Conservation (phyloP, 1,140 invertebrate genomes). For the Zaprionus capensis region DNA sequence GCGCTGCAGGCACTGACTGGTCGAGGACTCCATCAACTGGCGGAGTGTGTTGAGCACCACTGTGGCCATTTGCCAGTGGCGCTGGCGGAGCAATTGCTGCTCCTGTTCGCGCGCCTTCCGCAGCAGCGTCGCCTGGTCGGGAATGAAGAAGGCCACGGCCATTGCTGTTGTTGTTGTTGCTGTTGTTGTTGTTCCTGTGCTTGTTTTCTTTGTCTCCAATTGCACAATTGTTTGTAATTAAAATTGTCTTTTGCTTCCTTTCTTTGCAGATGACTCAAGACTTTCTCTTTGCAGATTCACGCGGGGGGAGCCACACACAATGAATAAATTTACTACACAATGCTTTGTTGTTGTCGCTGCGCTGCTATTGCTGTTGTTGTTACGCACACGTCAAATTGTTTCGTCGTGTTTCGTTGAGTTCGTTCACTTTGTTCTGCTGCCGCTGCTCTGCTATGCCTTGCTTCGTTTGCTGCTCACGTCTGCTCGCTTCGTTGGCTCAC, state of each 20-base stretch:
- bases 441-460: conserved; percentile 16
- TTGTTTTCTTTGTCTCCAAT: conserved; percentile 58
- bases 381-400: conserved; percentile 41
- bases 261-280: conserved; percentile 64
- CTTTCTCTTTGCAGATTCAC: conserved; percentile 67
- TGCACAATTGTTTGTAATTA: conserved; percentile 69
- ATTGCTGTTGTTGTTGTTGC: conserved; percentile 48
- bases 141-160: conserved; percentile 78
- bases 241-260: conserved; percentile 30
- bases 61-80: conserved; percentile 74
- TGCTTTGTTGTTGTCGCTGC: conserved; percentile 55
- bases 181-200: conserved; percentile 13
- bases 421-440: conserved; percentile 66
- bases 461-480: conserved; percentile 22
- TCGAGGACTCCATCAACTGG: conserved; percentile 56
- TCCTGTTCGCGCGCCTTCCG: conserved; percentile 72
- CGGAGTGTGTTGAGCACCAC: conserved; percentile 65
- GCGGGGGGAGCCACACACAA: conserved; percentile 36
- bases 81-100: conserved; percentile 67
- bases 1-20: conserved; percentile 56
- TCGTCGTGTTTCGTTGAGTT: conserved; percentile 43
- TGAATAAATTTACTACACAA: conserved; percentile 69
- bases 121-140: conserved; percentile 71
- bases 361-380: conserved; percentile 17
- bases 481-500: conserved; percentile 45